Conservation (phyloP, 1,140 invertebrate genomes). For the Doryteuthis pealeii region DNA sequence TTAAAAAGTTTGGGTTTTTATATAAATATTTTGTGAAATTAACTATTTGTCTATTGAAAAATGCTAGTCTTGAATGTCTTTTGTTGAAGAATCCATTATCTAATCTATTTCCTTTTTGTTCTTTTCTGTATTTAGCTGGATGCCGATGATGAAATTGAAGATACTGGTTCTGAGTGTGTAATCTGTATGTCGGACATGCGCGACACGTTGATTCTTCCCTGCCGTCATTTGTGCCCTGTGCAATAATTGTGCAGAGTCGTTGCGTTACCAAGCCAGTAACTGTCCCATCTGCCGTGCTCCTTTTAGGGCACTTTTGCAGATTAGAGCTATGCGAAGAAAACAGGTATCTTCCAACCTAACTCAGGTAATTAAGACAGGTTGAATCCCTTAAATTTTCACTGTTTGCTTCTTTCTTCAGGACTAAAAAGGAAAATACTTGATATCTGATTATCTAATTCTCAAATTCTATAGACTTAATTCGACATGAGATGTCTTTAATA, state of each 20-base stretch:
- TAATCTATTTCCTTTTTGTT: no score
- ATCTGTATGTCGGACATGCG: conserved; percentile 98
- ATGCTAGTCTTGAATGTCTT: no score
- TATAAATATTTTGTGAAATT: no score
- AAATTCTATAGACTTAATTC: no score
- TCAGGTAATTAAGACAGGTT: conserved; percentile 31
- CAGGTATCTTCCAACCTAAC: conserved; percentile 30
- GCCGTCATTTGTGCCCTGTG: conserved; percentile 96
- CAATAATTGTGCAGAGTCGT: conserved; percentile 93
- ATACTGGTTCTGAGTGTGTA: conserved; percentile 97
- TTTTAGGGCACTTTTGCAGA: conserved; percentile 93
- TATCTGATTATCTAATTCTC: no score
- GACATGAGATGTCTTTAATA: no score
- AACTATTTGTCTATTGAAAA: no score
- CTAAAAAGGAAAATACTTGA: no score
- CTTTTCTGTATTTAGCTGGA: conserved; percentile 19
- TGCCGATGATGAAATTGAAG: conserved; percentile 82
- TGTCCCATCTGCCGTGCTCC: conserved; percentile 98
- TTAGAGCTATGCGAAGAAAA: conserved; percentile 87
- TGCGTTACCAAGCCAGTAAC: conserved; percentile 96
- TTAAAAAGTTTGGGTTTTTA: no score
- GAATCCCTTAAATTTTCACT: no score
- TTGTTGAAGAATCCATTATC: no score
- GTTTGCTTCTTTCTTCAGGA: no score
- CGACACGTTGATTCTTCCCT: conserved; percentile 97